Base-by-base conservation (phyloP, 2,113 vertebrate genomes). In the Syngnathoides biaculeatus region DNA sequence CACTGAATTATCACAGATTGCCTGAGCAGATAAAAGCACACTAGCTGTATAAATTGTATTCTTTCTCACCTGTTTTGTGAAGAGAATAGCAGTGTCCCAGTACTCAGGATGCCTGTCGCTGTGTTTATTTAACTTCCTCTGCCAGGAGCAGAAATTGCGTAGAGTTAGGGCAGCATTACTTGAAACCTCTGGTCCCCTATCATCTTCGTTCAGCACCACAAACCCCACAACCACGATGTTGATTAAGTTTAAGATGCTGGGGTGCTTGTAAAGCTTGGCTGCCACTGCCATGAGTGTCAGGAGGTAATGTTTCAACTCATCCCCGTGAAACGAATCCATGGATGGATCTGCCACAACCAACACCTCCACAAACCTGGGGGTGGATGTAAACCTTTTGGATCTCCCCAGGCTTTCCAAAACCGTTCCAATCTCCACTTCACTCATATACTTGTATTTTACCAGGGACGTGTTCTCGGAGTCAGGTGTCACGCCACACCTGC, bases 1-100 rank as follows among this genome's bases (percentile, higher is more conserved):
- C 24, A 30, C 26, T 24, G 12, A 53, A 50, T 20, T 8, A 50
- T 20, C 47, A 50, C 47, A 48, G 45, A 48, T 19, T 20, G 17
- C 8, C 22, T 17, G 1, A 20, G 15, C 2, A 20, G 19, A 20
- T 7, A 12, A n/a, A 52, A 2, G n/a, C 35, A 39, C 11, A 26
- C 1, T 7, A 22, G 17, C 52, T 40, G 38, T 19, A 39, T 10
- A n/a, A 17, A 19, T 3, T 11, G 19, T 13, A 35, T 5, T 5
- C 27, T 43, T 40, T 48, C 94, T 91, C 92, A 98, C 96, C 97
- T 97, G 94, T 76, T 94, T 95, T 74, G 96, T 98, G 92, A 99
- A 99, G 72, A 99, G 95, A 50, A 99, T 94, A 81, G 97, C 96
- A 0, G 97, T 99, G 90, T 99, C 97, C 95, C 96, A 98, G 80